Percentiles rank a stretch among this genome's conserved stretches.
Evolutionary conservation across 2,888 invertebrate genomes (phyloP).

Genomic region (Leptopilina syphax): DNA sequence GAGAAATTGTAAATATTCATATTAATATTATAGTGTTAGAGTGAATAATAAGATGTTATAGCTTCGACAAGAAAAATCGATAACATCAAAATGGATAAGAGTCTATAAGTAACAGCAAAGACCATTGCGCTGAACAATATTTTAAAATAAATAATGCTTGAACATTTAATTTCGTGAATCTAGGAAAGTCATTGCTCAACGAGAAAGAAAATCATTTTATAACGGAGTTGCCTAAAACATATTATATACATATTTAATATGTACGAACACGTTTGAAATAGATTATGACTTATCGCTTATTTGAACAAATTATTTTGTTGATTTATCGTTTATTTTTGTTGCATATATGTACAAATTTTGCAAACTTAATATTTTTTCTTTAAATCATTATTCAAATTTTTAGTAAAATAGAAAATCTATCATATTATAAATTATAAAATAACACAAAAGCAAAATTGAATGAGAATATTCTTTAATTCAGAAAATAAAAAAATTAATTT

Average conservation of each 20-base stretch:
- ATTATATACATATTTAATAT: no score
- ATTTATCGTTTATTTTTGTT: no score
- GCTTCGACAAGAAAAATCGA: neutral
- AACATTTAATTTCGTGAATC: neutral
- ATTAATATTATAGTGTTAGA: neutral
- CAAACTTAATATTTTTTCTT: no score
- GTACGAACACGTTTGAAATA: neutral
- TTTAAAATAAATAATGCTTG: neutral
- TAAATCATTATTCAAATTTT: no score
- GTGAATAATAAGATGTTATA: neutral
- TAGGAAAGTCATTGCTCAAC: neutral
- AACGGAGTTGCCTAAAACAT: constrained; percentile 4
- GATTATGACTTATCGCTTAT: constrained; percentile 6
- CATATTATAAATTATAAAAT: no score
- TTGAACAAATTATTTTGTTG: no score
- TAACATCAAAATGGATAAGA: constrained; percentile 1
- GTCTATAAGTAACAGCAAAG: neutral
- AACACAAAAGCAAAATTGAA: no score
- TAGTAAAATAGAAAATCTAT: no score
- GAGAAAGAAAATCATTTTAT: neutral
- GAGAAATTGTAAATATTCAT: no score
- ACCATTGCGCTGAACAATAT: neutral
- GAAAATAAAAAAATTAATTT: constrained; percentile 13
- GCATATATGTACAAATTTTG: no score
- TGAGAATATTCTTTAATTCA: neutral